phyloP scores from a whole-genome alignment of 2,113 vertebrate genomes.

The Toxotes chatareus region DNA sequence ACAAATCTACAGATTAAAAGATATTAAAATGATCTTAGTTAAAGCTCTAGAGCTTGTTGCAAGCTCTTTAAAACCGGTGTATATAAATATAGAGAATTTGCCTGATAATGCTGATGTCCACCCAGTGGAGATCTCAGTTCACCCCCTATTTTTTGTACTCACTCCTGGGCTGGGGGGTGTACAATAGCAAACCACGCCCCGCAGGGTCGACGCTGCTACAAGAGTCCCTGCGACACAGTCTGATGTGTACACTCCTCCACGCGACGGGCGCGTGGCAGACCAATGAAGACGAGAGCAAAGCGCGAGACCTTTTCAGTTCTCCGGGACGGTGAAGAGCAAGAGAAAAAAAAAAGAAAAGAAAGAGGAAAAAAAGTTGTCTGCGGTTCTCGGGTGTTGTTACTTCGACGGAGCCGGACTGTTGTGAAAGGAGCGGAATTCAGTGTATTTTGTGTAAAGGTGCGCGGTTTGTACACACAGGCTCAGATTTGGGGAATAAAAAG shows the following conservation, averaged over 20 bases:
- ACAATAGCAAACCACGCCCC: constrained; percentile 81
- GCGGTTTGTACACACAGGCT: constrained; percentile 1
- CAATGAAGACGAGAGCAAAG: constrained; percentile 1
- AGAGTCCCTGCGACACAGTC: constrained; percentile 74
- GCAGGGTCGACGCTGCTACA: constrained; percentile 72
- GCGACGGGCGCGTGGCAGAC: constrained; percentile 81
- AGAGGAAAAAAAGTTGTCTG: neutral
- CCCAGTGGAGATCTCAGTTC: neutral
- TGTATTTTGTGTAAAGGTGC: neutral
- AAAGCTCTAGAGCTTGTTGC: too few relatives aligned
- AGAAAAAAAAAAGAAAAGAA: too few relatives aligned
- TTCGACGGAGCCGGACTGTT: constrained; percentile 39
- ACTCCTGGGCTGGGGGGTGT: constrained; percentile 48
- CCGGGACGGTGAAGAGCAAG: constrained; percentile 17
- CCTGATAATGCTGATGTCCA: neutral
- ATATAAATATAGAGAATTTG: neutral
- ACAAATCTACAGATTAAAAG: neutral
- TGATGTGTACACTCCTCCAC: constrained; percentile 74
- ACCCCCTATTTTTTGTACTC: neutral
- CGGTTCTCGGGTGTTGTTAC: neutral
- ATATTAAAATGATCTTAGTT: neutral
- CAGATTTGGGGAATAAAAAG: neutral
- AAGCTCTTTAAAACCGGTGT: neutral
- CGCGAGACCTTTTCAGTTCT: constrained; percentile 5
- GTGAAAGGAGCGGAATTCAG: constrained; percentile 30